Base-by-base conservation (phyloP, 1,140 invertebrate species). In the Himalopsyche phryganea region DNA sequence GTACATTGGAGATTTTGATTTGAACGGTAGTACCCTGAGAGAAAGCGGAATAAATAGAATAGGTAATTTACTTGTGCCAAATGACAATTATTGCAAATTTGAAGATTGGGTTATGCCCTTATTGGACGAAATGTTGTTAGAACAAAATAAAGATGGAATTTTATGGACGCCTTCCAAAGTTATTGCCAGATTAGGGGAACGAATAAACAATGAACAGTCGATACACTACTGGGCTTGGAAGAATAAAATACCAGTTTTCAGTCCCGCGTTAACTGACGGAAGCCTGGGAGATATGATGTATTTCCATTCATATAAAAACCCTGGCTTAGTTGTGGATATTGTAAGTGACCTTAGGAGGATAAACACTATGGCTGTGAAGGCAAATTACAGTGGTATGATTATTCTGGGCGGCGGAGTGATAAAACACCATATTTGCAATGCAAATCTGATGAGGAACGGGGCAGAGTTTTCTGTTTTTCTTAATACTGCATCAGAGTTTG, bases 351-450 rank as follows among this genome's bases (percentile, higher is more conserved):
- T 99, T 52, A 78, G 85, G 52, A 80, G 91, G 55, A 71, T 99
- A 7, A 99, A 99, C 77, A 88, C 87, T 19, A 94, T 98, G 81
- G 91, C 97, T n/a, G 89, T 98, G 1, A 94, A 93, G 75, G 91
- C 96, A 2, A 75, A 86, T 11, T 90, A 95, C 66, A 91, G 90
- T 46, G 98, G 97, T n/a, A 92, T 98, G 82, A 90, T 99, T 33
- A 98, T 99, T 64, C 73, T 99, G 38, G 98, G 98, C 7, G 96
- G 96, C 41, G 96, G 97, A 6, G 77, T 99, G 0, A 83, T 98
- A n/a, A 99, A 99, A 76, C 98, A 99, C 80, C 98, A 99, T 69
- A 98, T 98, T 56, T 97, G 93, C 73, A 98, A 98, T 81, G 94
- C 94, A 5, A 98, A 98, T 82, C 78, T 98, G 50, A 97, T 98